These are phyloP conservation scores for Antennarius maculatus DNA, from an alignment of 2,797 vertebrate species.

Conservation along the genomic window DNA sequence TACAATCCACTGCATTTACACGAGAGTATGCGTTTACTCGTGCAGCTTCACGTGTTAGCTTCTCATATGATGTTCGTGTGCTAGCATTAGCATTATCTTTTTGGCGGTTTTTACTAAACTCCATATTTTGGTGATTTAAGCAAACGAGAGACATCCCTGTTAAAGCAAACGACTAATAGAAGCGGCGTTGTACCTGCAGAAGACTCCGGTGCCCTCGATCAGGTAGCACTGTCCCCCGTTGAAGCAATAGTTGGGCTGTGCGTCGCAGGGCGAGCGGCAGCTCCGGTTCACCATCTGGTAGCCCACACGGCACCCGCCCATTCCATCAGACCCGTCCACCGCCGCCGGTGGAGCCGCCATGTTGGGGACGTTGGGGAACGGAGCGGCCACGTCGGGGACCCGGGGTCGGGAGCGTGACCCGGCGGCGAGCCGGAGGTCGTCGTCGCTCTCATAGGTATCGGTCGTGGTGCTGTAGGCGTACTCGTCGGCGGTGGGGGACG, in stretches of 20 bases:
- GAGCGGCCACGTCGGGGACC: slow-evolving; percentile 52
- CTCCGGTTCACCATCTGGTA: slow-evolving; percentile 87
- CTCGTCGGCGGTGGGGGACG: slow-evolving; percentile 86
- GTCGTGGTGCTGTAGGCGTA: slow-evolving; percentile 83
- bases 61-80: not conserved
- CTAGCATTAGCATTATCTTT: not conserved
- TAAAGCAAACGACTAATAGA: too few species aligned
- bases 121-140: too few species aligned
- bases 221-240: slow-evolving; percentile 97
- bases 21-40: not conserved
- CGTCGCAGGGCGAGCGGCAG: slow-evolving; percentile 91
- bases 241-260: slow-evolving; percentile 91
- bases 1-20: not conserved
- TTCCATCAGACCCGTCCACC: slow-evolving; percentile 76
- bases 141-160: too few species aligned
- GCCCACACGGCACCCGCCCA: slow-evolving; percentile 83
- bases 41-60: not conserved
- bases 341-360: slow-evolving; percentile 39
- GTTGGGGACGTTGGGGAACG: slow-evolving; percentile 57
- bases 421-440: slow-evolving; percentile 66
- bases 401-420: slow-evolving; percentile 61
- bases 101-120: too few species aligned
- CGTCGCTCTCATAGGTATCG: slow-evolving; percentile 79
- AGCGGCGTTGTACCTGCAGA: slow-evolving; percentile 89
- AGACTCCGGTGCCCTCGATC: slow-evolving; percentile 89